These are phyloP conservation scores for Sussaba pulchella DNA, from an alignment of 2,888 invertebrate species.

Conservation along the genomic window DNA sequence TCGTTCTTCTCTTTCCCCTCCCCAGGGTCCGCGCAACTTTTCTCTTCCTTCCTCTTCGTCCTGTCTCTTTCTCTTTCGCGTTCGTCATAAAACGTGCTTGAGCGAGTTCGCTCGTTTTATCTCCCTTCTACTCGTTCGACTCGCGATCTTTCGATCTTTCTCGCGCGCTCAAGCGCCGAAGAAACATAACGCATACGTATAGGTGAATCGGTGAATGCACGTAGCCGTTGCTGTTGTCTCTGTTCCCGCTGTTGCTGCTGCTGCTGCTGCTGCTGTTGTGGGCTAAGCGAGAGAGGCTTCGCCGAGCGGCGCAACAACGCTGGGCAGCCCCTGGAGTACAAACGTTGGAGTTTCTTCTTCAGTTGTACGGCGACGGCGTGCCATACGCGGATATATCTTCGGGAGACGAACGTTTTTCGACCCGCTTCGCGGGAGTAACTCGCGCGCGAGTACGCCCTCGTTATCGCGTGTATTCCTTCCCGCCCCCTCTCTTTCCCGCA, in stretches of 20 bases:
- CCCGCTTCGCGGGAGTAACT: constrained; percentile 30
- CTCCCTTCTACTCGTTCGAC: constrained; percentile 18
- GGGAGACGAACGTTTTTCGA: constrained; percentile 23
- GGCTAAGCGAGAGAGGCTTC: constrained; percentile 49
- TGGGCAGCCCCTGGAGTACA: constrained; percentile 9
- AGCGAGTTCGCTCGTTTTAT: constrained; percentile 41
- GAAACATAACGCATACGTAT: background rate
- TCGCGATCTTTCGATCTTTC: constrained; percentile 41
- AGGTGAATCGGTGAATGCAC: constrained; percentile 76
- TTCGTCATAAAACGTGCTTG: constrained; percentile 46
- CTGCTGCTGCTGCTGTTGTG: constrained; percentile 38
- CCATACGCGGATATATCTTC: constrained; percentile 53
- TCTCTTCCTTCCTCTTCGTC: background rate
- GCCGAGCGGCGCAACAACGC: constrained; percentile 49
- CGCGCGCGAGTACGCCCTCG: constrained; percentile 22
- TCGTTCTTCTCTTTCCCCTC: constrained; percentile 31
- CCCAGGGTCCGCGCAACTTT: background rate
- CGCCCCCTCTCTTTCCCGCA: no score
- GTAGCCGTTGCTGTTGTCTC: constrained; percentile 33
- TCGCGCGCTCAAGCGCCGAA: constrained; percentile 15
- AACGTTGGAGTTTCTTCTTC: constrained; percentile 73
- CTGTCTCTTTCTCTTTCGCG: constrained; percentile 29
- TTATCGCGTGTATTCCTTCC: constrained; percentile 18
- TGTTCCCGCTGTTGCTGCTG: no score
- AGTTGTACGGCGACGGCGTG: constrained; percentile 71